Base-by-base conservation (phyloP, 2,888 invertebrate species). In the Spialia ferax region DNA sequence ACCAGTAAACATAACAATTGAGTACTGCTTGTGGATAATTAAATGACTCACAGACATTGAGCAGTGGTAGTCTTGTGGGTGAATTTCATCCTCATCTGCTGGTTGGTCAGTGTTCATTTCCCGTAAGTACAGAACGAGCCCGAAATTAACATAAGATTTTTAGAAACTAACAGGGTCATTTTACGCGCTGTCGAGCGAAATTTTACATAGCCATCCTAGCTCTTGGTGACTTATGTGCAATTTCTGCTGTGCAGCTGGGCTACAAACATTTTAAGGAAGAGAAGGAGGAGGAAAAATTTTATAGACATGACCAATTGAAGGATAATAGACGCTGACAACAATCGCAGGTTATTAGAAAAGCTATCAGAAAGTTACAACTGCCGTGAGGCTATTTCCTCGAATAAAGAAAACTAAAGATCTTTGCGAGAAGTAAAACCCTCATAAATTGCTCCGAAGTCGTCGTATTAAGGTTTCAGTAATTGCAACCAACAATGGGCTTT, bases 391-490 rank as follows among this genome's bases (percentile, higher is more conserved):
- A 15, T 52, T 62, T 26, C 11, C 26, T 6, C 11, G 10, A 62
- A 62, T 32, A 22, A 50, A 22, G 26, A 35, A 50, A 50, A 5
- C 20, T 29, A 66, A 71, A 63, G 67, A 62, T 65, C 71, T 69
- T 70, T 68, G 60, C 59, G 62, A 76, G 75, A 79, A 79, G 74
- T 72, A 74, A 74, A 71, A 69, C 73, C 67, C 70, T 74, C 76
- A 83, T 83, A 86, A 85, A 87, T 86, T 82, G 75, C 73, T 79
- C 77, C 75, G 75, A 76, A 76, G 77, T 77, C 75, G 63, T 73
- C 74, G 78, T 80, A 80, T 81, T 81, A 83, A 79, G 75, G 76
- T 78, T 79, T 73, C 74, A 75, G 76, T 88, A 83, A 89, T 88
- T 87, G 83, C 80, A 79, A 80, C 77, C 76, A 79, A 79, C 76